Evolutionary conservation across 2,113 vertebrate genomes (phyloP), one percentile per base, ranked within the genome.

Genomic region (Scolopax mira): DNA sequence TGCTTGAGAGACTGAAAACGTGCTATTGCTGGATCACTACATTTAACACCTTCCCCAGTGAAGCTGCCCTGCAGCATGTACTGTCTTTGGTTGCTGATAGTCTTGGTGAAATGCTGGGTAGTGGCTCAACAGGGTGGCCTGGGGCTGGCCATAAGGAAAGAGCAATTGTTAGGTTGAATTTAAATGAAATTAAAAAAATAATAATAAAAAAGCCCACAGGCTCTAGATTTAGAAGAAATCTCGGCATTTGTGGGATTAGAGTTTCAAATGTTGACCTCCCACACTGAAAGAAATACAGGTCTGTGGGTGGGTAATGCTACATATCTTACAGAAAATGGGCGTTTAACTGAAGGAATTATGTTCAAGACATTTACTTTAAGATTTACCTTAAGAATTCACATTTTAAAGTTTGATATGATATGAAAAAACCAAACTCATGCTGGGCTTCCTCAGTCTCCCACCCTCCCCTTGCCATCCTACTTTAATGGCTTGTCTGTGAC

Each of bases 251-350:
- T 78, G 82, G 93, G 79, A 93, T 91, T 90, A 60, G n/a, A 60
- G 60, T 88, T 93, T 88, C 61, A 75, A 71, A 57, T 48, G 72
- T 18, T 96, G 95, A 88, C 57, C 75, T 94, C 95, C 95, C 83
- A 96, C 84, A 7, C 77, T 93, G 85, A 61, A 84, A 93, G 88
- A 90, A 96, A 84, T 93, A 74, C 69, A 52, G 51, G 69, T 79
- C 92, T 93, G 88, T 95, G 90, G 61, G 90, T 93, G 94, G 82
- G 64, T 71, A 88, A 91, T 84, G 90, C 85, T 83, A 79, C 42
- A 24, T 39, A 44, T 90, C 90, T 89, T 80, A 24, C 7, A 7
- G 55, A 80, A 88, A 94, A 86, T 0, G 37, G 61, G 72, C 0
- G 1, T 90, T 95, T 81, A 75, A 86, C 48, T 69, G 93, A 88